Evolutionary conservation across 2,888 invertebrate genomes (phyloP).

Genomic region (Hyalella azteca): DNA sequence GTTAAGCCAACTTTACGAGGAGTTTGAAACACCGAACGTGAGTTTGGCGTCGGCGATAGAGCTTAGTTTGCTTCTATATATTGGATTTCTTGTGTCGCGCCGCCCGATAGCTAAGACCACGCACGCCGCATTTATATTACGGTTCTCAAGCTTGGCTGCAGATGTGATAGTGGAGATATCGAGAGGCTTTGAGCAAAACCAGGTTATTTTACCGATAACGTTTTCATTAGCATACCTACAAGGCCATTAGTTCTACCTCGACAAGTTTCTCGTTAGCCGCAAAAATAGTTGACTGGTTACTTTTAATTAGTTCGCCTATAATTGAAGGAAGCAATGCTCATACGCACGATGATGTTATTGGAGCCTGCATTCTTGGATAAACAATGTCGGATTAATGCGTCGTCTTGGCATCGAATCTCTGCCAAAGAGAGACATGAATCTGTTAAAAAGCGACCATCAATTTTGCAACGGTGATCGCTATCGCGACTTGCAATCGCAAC

Average conservation of each 20-base stretch:
- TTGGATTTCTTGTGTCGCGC: not conserved
- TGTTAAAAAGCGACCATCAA: conserved; percentile 24
- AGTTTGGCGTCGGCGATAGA: not conserved
- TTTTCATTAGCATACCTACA: too few relatives aligned
- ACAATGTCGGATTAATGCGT: not conserved
- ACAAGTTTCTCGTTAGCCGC: too few relatives aligned
- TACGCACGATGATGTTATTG: not conserved
- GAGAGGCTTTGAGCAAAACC: too few relatives aligned
- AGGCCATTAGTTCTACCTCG: not conserved
- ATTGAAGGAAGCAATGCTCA: conserved; percentile 6
- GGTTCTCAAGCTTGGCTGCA: not conserved
- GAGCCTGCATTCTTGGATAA: conserved; percentile 3
- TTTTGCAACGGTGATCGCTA: conserved; percentile 35
- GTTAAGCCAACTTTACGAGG: conserved; percentile 33
- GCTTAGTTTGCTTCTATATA: conserved; percentile 2
- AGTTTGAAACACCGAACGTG: conserved; percentile 28
- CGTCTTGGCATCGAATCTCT: not conserved
- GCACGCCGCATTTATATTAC: not conserved
- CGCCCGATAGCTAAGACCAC: too few relatives aligned
- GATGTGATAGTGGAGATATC: too few relatives aligned
- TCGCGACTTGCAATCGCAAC: conserved; percentile 16
- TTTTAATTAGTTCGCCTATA: not conserved
- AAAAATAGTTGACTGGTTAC: too few relatives aligned
- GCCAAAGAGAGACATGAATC: conserved; percentile 36
- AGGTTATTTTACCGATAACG: too few relatives aligned